phyloP scores from a whole-genome alignment of 2,888 invertebrate species.

The Criorhina ranunculi region DNA sequence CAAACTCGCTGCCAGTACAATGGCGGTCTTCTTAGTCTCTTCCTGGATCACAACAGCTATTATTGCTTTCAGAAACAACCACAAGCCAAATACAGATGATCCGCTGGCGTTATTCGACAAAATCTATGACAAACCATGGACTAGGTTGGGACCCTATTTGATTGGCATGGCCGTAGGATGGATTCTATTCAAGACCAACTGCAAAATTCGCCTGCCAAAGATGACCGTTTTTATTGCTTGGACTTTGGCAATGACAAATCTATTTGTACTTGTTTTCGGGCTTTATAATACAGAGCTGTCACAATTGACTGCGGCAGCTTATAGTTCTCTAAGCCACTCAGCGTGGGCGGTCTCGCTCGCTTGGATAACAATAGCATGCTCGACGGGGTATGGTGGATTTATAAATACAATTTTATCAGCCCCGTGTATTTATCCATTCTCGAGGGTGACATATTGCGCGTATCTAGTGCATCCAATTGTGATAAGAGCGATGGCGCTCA shows the following conservation, averaged over 20 bases:
- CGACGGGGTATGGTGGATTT: slow-evolving; percentile 93
- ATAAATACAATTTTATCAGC: slow-evolving; percentile 90
- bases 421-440: slow-evolving; percentile 92
- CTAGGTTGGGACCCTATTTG: slow-evolving; percentile 92
- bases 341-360: slow-evolving; percentile 92
- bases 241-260: slow-evolving; percentile 88
- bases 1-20: slow-evolving; percentile 89
- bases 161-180: slow-evolving; percentile 94
- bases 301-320: slow-evolving; percentile 89
- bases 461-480: slow-evolving; percentile 94
- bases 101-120: slow-evolving; percentile 94
- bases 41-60: slow-evolving; percentile 93
- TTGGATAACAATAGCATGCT: slow-evolving; percentile 94
- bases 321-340: slow-evolving; percentile 92
- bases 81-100: slow-evolving; percentile 91
- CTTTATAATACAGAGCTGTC: slow-evolving; percentile 90
- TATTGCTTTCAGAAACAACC: slow-evolving; percentile 91
- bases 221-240: slow-evolving; percentile 89
- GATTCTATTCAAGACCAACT: slow-evolving; percentile 92
- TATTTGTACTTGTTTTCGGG: slow-evolving; percentile 91
- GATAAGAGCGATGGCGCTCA: slow-evolving; percentile 91
- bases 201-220: slow-evolving; percentile 90
- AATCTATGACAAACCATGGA: slow-evolving; percentile 96
- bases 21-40: slow-evolving; percentile 89
- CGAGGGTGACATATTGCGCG: slow-evolving; percentile 94